Evolutionary conservation across 2,113 vertebrate genomes (phyloP), one percentile per base, ranked within the genome.

Genomic region (Lampris incognitus): DNA sequence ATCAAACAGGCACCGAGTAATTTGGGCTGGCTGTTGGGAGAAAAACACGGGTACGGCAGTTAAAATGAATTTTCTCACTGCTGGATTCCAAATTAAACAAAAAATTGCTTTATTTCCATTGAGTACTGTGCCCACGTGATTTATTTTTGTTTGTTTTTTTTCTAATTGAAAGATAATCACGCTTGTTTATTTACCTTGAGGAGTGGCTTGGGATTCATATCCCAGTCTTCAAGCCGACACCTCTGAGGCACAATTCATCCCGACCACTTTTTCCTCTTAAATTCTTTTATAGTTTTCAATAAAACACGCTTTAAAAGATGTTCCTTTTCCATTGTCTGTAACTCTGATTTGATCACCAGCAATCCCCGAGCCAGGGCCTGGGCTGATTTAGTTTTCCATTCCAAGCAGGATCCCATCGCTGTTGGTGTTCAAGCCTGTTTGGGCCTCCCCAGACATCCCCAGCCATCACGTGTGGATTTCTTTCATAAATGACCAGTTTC

Each of bases 291-390:
- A 55, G 71, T 76, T 72, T 82, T 76, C 85, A 87, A 92, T 90
- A 88, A 90, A 93, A 90, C 88, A 85, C 9, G 0, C 74, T 91
- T 85, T 89, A 85, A 90, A 89, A 85, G 79, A 80, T 82, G 73
- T 88, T 88, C 71, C 74, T 75, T 84, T 24, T 74, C 38, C 66
- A 81, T 82, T 82, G 82, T 87, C 81, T 88, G 66, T 62, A 48
- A 67, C 81, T 85, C 72, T 85, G 85, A 89, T 89, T 63, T 51
- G 82, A 86, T 85, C 83, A 69, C 46, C 85, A 87, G 83, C 59
- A 68, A 66, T 52, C 59, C 36, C 9, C 71, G 54, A 66, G 78
- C 80, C 4, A 58, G 54, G 62, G 8, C 65, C 73, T 76, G 38
- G 66, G 78, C 69, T 78, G 36, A 24, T 57, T 50, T 42, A 38